Conservation (phyloP, 2,888 invertebrate species). For the Thecophora atra region DNA sequence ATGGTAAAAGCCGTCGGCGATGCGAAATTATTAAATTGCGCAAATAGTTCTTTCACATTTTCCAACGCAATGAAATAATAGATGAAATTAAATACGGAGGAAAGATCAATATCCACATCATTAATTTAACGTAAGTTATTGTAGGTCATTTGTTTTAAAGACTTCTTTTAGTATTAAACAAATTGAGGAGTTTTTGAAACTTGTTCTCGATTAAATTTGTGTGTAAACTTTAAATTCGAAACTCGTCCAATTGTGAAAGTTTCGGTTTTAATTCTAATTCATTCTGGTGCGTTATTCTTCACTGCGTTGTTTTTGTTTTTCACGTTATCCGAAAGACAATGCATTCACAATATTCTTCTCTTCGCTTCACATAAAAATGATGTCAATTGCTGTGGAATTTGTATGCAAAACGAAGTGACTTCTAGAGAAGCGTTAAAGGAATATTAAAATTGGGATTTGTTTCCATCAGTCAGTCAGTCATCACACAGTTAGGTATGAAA, state of each 20-base stretch:
- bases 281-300: neutral
- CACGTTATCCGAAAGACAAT: neutral
- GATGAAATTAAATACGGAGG: too few species aligned
- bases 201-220: neutral
- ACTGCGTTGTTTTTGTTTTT: neutral
- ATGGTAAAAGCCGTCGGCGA: too few species aligned
- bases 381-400: conserved; percentile 28
- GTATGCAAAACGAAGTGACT: conserved; percentile 11
- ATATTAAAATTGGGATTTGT: conserved; percentile 8
- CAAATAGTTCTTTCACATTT: too few species aligned
- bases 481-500: too few species aligned
- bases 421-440: conserved; percentile 9
- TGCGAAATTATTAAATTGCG: too few species aligned
- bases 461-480: neutral
- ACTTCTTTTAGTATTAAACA: neutral
- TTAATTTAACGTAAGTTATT: neutral
- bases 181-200: neutral
- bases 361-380: conserved; percentile 9
- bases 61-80: too few species aligned
- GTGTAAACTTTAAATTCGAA: neutral
- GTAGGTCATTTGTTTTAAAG: neutral
- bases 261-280: neutral
- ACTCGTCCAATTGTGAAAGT: conserved; percentile 9
- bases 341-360: neutral
- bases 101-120: too few species aligned